Conservation (phyloP, 2,113 vertebrate species). For the Micronycteris hirsuta region DNA sequence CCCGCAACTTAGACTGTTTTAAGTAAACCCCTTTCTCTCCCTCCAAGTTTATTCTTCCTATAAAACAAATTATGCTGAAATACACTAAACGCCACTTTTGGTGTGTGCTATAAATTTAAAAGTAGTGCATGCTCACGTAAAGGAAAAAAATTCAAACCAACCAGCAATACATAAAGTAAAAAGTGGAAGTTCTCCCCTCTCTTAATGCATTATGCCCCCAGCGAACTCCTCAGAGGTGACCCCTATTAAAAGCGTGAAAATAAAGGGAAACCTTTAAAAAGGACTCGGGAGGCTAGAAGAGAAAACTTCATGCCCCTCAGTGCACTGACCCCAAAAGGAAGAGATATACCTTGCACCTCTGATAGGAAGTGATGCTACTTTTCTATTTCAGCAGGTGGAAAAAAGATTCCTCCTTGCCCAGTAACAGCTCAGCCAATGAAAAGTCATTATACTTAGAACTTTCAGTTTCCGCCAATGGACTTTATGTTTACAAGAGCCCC, state of each 20-base stretch:
- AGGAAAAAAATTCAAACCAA: conserved; percentile 24
- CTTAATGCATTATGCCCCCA: background rate
- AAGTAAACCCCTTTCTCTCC: background rate
- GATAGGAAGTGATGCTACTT: background rate
- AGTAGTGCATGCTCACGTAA: background rate
- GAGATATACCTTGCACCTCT: background rate
- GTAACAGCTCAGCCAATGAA: background rate
- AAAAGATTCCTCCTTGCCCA: background rate
- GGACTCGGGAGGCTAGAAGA: background rate
- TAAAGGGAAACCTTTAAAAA: background rate
- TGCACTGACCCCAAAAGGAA: background rate
- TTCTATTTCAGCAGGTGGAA: background rate
- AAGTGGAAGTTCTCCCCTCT: background rate
- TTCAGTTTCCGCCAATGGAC: background rate
- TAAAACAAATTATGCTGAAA: background rate
- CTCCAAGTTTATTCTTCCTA: background rate
- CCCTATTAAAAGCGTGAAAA: background rate
- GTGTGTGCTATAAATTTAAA: background rate
- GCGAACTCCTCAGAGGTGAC: background rate
- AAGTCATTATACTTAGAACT: background rate
- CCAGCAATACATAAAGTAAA: conserved; percentile 22
- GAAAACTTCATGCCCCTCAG: background rate
- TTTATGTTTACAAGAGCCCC: background rate
- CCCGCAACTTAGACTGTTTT: background rate
- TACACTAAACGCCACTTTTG: background rate